Base-by-base conservation (phyloP, 2,113 vertebrate genomes). In the Todiramphus saurophagus region DNA sequence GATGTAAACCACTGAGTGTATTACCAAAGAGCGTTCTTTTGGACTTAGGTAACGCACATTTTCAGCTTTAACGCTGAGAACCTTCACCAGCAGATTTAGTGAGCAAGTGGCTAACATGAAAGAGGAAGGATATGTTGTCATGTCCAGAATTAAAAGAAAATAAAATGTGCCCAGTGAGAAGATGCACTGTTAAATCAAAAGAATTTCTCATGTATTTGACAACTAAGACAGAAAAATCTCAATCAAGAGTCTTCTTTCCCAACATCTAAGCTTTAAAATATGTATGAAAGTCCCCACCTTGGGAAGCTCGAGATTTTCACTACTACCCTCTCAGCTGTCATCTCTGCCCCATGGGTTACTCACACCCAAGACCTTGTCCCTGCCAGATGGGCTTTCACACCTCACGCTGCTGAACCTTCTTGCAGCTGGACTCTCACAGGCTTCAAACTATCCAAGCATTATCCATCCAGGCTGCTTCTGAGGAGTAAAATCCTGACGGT, bases 121-220 rank as follows among this genome's bases (percentile, higher is more conserved):
- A 93, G 70, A 69, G 53, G 48, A 90, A 90, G 35, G 43, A 48
- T 39, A 50, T 28, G 43, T 46, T 89, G 43, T 88, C 91, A 77
- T 31, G 60, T 62, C 79, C 88, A 39, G 72, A 81, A 92, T 81
- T 60, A 70, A 90, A 95, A 87, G 60, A 75, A 95, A 97, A 82
- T 44, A 84, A 68, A 93, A 59, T 3, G 10, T 51, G n/a, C 56
- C 59, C 9, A 18, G 28, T 4, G 33, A 94, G 87, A 90, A 94
- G 76, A 93, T 20, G 44, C 4, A 8, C 51, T 50, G 19, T 46
- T 59, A 82, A 92, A 92, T 48, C 60, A 90, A 73, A 91, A 53
- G 19, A 77, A 58, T n/a, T 27, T 12, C 44, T 73, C 24, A 23
- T 37, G 19, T 59, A 28, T 62, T 83, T 91, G 82, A 77, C 50